phyloP scores from a whole-genome alignment of 2,113 vertebrate species.

The Corvus moneduloides region DNA sequence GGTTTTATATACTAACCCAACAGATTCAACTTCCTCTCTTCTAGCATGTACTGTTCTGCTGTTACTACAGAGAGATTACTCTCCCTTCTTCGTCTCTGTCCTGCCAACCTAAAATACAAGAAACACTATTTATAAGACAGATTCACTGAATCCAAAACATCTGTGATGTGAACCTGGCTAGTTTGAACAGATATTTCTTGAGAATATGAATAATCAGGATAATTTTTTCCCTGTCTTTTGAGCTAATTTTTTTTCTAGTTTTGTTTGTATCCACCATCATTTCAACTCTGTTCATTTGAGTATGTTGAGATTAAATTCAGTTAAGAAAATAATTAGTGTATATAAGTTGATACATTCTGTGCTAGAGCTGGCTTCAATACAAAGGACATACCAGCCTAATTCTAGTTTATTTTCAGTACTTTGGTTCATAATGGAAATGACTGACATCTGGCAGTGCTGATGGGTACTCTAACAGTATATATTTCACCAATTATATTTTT shows the following conservation, averaged over 20 bases:
- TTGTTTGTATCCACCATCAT: background rate
- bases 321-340: background rate
- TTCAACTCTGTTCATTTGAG: background rate
- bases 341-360: background rate
- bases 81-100: background rate
- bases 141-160: background rate
- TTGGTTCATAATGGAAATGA: background rate
- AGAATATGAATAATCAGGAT: background rate
- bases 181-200: background rate
- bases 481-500: background rate
- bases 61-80: background rate
- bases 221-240: background rate
- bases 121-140: background rate
- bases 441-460: background rate
- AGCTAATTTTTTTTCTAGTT: background rate
- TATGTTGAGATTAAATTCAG: background rate
- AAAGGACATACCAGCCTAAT: background rate
- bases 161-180: background rate
- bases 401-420: background rate
- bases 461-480: background rate
- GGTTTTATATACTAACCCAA: background rate
- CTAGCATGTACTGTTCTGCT: background rate
- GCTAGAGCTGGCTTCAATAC: background rate
- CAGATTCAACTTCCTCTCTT: background rate
- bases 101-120: background rate